Evolutionary conservation across 2,888 invertebrate genomes (phyloP), one percentile per base, ranked within the genome.

Genomic region (Microctonus hyperodae): DNA sequence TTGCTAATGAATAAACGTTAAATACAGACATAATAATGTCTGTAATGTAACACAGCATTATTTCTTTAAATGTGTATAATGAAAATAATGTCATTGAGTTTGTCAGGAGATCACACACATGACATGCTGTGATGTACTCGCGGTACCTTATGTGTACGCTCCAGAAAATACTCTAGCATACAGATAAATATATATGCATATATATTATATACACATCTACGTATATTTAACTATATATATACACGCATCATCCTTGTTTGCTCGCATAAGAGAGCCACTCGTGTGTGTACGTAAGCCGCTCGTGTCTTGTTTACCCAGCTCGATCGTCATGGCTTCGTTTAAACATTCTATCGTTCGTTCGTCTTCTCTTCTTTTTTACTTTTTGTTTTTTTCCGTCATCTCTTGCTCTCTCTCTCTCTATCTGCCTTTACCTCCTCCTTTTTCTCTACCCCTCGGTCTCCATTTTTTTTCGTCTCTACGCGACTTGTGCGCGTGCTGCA

Each of bases 321-420:
- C 62, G 63, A 58, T 67, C 63, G 67, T 67, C 62, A 62, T 62
- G 58, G 58, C 58, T 63, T 59, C 67, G 63, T 67, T 67, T 37
- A 67, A 67, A 67, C 63, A 64, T 67, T 64, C 72, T 68, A 44
- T 44, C n/a, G 44, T 44, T 44, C 16, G 20, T 20, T 9, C 7
- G 44, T 44, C 67, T 65, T 70, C 63, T 57, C 64, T 69, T n/a
- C 66, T 40, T 69, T 69, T 63, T 65, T 55, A 48, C 67, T 50
- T 67, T 68, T 68, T 59, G 65, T 70, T 64, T 65, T 64, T 65
- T 62, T 57, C 61, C 65, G 69, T 55, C 68, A 58, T 66, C 65
- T 64, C 65, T 64, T 55, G 70, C n/a, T n/a, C n/a, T n/a, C n/a
- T 70, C 37, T 63, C 59, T 62, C 65, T 70, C 55, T 69, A 57